Evolutionary conservation across 92 coral and sea anemone genomes (phyloP).

Genomic region (Siderastrea siderea): DNA sequence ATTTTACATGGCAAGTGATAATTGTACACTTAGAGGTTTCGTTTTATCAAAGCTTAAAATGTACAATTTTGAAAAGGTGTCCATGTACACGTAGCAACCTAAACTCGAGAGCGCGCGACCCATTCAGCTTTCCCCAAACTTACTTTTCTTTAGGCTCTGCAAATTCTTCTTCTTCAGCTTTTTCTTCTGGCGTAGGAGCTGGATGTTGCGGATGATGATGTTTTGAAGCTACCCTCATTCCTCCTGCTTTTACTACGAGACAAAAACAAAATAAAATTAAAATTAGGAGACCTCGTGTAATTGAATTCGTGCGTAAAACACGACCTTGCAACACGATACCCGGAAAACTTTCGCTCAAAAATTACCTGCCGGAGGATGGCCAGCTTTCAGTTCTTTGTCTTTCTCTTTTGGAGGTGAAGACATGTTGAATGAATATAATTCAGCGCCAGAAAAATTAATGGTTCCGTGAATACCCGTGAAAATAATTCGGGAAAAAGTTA

Average conservation of each 20-base stretch:
- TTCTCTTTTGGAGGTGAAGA: constrained; percentile 78
- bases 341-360: constrained; percentile 7
- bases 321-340: neutral
- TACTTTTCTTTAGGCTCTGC: constrained; percentile 91
- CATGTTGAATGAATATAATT: constrained; percentile 41
- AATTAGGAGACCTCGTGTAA: neutral
- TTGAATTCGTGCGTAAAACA: neutral
- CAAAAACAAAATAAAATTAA: constrained; percentile 16
- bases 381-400: constrained; percentile 90
- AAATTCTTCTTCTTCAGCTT: constrained; percentile 96
- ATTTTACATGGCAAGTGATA: neutral
- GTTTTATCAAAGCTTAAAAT: neutral
- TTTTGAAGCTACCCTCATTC: constrained; percentile 90
- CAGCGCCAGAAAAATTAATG: neutral
- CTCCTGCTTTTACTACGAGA: constrained; percentile 94
- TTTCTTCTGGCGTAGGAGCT: constrained; percentile 87
- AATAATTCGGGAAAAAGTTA: neutral
- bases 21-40: neutral
- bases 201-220: constrained; percentile 87
- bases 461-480: neutral
- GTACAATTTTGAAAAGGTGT: constrained; percentile 1
- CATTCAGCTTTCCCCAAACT: neutral
- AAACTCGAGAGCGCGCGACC: neutral
- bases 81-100: neutral
- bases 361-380: constrained; percentile 98